A percentile compares a stretch with the other conserved stretches of the same genome.
Conservation (phyloP, 2,113 vertebrate genomes). For the Pseudopodoces humilis region DNA sequence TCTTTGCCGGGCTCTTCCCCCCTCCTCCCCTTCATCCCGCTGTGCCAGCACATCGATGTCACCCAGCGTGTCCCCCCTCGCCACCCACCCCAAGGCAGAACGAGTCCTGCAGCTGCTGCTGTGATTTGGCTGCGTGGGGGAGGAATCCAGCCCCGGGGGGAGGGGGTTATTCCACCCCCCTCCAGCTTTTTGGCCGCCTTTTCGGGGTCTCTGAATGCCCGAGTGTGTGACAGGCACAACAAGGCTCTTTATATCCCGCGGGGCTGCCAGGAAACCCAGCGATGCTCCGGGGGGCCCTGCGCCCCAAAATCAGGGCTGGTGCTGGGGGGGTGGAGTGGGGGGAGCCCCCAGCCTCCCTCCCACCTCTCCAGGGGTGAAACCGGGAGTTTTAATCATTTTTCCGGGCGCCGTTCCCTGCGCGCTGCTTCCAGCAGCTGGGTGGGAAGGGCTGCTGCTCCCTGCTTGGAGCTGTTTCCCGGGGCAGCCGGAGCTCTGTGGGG, state of each 20-base stretch:
- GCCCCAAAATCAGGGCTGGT: not conserved
- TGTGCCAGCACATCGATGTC: not conserved
- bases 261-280: not conserved
- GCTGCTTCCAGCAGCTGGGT: not conserved
- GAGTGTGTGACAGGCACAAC: conserved; percentile 26
- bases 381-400: not conserved
- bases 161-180: not conserved
- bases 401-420: not conserved
- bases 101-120: not conserved
- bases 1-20: not conserved
- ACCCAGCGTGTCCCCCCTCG: not conserved
- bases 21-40: rapidly evolving
- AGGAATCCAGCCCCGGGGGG: not conserved
- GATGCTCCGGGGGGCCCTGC: not conserved
- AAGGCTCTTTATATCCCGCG: conserved; percentile 19
- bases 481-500: not conserved
- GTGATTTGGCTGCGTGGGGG: not conserved
- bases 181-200: not conserved
- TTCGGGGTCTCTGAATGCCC: conserved; percentile 40
- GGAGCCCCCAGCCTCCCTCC: no score
- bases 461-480: rapidly evolving
- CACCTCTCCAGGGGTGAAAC: rapidly evolving
- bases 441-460: not conserved
- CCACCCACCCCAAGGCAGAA: not conserved
- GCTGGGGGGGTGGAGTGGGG: rapidly evolving